Evolutionary conservation across 2,113 vertebrate species (phyloP), one percentile per base, ranked within the genome.

Genomic region (Tachysurus fulvidraco): DNA sequence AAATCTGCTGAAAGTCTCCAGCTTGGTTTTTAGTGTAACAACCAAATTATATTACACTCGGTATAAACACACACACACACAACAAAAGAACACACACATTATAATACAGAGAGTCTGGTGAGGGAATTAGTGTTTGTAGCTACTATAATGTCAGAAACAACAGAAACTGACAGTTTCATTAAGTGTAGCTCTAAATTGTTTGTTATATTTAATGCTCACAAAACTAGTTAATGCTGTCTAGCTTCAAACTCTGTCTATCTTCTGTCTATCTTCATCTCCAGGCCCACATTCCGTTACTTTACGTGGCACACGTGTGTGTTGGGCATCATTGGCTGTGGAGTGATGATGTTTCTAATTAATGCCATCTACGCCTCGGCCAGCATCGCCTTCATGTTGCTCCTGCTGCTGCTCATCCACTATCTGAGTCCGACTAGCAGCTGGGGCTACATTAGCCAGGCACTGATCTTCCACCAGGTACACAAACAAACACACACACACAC

Each of bases 281-380:
- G 97, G 91, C 97, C 97, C 69, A 98, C 96, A 5, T 98, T 98
- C 87, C 95, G 93, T 8, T 97, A 97, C 92, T 98, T 98, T 92
- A 97, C 96, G 54, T 98, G 97, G 97, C 94, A 98, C 84, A 98
- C 97, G 0, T 98, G 97, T 50, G 92, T 95, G 54, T 86, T 97
- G 91, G 97, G 97, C 85, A 97, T 98, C 0, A 87, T 97, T 0
- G 97, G 97, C 77, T 97, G 97, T 55, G 95, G 90, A 0, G 84
- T 97, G 90, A 98, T 98, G 97, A 97, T 98, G 95, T 98, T 98
- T 92, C 95, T 97, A 74, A 97, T 98, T 91, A 97, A 96, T 83
- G 94, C 96, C 0, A 96, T 98, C 93, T 97, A 97, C 0, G 96
- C 97, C 88, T 97, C 96, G 0, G 96, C 93, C 6, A 97, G 97